phyloP scores from a whole-genome alignment of 2,113 vertebrate genomes.

The Osmerus eperlanus region DNA sequence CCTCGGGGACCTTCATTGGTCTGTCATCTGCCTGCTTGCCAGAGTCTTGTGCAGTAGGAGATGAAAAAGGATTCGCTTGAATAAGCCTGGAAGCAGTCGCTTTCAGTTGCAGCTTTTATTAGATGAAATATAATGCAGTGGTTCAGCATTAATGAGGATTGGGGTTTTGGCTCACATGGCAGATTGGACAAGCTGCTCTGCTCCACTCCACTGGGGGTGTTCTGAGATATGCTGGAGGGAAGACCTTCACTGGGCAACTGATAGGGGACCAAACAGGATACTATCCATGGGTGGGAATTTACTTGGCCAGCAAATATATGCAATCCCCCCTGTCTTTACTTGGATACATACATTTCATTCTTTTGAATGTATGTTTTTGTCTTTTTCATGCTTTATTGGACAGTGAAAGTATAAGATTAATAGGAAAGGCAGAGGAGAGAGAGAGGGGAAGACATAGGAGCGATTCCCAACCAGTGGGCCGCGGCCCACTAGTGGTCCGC shows the following conservation, averaged over 20 bases:
- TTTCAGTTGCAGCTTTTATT: conserved; percentile 28
- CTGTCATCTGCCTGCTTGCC: conserved; percentile 20
- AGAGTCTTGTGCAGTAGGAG: conserved; percentile 18
- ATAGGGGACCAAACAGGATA: background rate
- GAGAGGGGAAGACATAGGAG: no score
- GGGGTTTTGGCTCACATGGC: background rate
- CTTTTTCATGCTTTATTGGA: no score
- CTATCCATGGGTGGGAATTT: background rate
- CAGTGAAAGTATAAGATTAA: no score
- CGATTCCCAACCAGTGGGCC: no score
- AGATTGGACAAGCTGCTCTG: conserved; percentile 19
- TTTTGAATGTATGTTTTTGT: no score
- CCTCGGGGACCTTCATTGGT: conserved; percentile 18
- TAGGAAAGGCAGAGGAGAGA: no score
- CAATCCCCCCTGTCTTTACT: no score
- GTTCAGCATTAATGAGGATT: conserved; percentile 5
- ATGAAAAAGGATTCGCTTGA: conserved; percentile 19
- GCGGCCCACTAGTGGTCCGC: no score
- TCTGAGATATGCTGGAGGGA: background rate
- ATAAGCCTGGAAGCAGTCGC: conserved; percentile 23
- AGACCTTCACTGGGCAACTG: background rate
- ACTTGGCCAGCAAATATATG: background rate
- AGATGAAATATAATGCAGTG: conserved; percentile 19
- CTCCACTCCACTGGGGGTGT: conserved; percentile 14
- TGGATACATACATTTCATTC: no score